Conservation (phyloP, 2,113 vertebrate species). For the Mobula birostris region DNA sequence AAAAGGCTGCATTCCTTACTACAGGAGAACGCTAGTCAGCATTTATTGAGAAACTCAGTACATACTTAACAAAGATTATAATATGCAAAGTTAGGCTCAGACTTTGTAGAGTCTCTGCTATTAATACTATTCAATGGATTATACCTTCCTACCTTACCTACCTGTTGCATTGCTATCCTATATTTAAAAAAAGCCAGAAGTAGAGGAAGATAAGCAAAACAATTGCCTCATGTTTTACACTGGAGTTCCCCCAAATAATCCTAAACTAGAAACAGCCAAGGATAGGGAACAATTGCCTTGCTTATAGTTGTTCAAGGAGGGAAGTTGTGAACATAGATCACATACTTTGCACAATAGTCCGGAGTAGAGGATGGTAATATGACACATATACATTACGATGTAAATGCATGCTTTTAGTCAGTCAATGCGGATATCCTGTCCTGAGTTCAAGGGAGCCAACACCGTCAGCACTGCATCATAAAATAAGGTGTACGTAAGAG, state of each 20-base stretch:
- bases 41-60: not conserved
- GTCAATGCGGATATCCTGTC: not conserved
- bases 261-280: not conserved
- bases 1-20: not conserved
- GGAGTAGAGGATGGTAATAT: not conserved
- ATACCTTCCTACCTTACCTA: not conserved
- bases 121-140: constrained; percentile 11
- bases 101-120: not conserved
- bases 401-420: not conserved
- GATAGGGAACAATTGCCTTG: not conserved
- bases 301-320: not conserved
- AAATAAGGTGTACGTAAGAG: not conserved
- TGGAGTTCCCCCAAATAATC: not conserved
- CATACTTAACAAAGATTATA: not conserved
- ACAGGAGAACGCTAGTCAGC: not conserved
- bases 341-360: not conserved
- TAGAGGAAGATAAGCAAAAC: not conserved
- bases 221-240: not conserved
- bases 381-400: not conserved
- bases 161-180: not conserved
- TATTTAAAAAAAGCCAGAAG: not conserved
- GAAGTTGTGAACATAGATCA: not conserved
- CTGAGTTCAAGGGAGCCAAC: not conserved
- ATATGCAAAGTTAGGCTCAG: not conserved
- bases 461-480: not conserved